These are phyloP conservation scores for Noctua janthina DNA, from an alignment of 2,888 invertebrate genomes.

Conservation along the genomic window DNA sequence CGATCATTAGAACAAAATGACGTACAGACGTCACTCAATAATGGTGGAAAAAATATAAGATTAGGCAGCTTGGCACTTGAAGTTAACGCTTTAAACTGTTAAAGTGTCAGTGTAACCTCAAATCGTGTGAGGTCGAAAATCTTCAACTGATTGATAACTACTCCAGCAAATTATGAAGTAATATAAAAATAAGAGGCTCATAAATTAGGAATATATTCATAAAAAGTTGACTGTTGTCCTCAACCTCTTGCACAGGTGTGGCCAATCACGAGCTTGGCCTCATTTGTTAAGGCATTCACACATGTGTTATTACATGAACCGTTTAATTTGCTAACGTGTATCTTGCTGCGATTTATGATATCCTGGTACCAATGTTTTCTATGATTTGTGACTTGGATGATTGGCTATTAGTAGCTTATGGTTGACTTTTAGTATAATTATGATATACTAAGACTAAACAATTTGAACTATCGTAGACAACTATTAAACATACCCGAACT, in stretches of 20 bases:
- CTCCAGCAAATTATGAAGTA: conserved; percentile 58
- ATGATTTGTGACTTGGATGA: conserved; percentile 15
- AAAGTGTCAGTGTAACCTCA: conserved; percentile 57
- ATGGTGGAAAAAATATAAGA: conserved; percentile 50
- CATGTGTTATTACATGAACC: conserved; percentile 57
- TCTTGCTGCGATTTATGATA: conserved; percentile 51
- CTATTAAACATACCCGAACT: not conserved
- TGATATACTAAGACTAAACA: not conserved
- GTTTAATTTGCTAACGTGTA: conserved; percentile 57
- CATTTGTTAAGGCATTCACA: conserved; percentile 67
- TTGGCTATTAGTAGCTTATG: not conserved
- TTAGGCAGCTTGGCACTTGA: conserved; percentile 50
- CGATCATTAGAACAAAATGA: conserved; percentile 62
- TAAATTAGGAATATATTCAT: conserved; percentile 73
- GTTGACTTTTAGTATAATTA: not conserved
- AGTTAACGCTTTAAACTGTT: conserved; percentile 41
- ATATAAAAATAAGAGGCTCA: conserved; percentile 62
- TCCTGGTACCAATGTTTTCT: conserved; percentile 48
- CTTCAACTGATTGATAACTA: conserved; percentile 64
- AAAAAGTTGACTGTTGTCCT: conserved; percentile 72
- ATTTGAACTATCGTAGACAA: not conserved
- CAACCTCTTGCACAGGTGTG: conserved; percentile 76
- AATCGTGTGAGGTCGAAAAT: conserved; percentile 67
- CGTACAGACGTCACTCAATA: conserved; percentile 47
- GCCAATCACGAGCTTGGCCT: conserved; percentile 72